phyloP scores from a whole-genome alignment of 2,797 vertebrate species.

The Molossus molossus region DNA sequence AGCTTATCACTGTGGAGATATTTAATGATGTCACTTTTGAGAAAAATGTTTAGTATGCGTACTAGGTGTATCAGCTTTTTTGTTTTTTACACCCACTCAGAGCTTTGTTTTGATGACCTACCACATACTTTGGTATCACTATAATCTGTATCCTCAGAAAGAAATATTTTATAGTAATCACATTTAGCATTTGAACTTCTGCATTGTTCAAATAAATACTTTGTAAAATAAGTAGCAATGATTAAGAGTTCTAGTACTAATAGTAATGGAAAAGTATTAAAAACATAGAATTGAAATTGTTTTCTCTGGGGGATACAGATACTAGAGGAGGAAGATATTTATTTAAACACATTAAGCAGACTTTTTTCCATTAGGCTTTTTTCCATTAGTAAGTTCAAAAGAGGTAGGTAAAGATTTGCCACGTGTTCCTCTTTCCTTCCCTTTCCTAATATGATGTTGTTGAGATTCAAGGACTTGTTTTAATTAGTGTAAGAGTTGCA shows the following conservation, averaged over 20 bases:
- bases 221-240: slow-evolving; percentile 8
- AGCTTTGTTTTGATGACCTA: slow-evolving; percentile 60
- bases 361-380: slow-evolving; percentile 43
- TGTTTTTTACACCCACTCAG: neutral
- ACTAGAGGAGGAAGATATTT: slow-evolving; percentile 63
- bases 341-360: slow-evolving; percentile 62
- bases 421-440: neutral
- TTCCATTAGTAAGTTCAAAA: slow-evolving; percentile 71
- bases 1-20: slow-evolving; percentile 14
- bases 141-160: slow-evolving; percentile 37
- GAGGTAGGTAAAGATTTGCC: slow-evolving; percentile 66
- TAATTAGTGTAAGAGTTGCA: slow-evolving; percentile 50
- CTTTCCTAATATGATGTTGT: slow-evolving; percentile 19
- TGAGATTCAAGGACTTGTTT: slow-evolving; percentile 62
- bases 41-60: slow-evolving; percentile 59
- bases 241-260: slow-evolving; percentile 54
- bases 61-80: slow-evolving; percentile 16
- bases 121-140: slow-evolving; percentile 8
- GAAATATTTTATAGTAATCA: neutral
- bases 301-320: slow-evolving; percentile 50
- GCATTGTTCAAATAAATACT: slow-evolving; percentile 25
- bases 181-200: slow-evolving; percentile 67
- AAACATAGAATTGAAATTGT: slow-evolving; percentile 63
- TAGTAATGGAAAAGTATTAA: slow-evolving; percentile 65
- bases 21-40: slow-evolving; percentile 70